A percentile compares a stretch with the other conserved stretches of the same genome.
Conservation (phyloP, 1,140 invertebrate species). For the Asobara japonica region DNA sequence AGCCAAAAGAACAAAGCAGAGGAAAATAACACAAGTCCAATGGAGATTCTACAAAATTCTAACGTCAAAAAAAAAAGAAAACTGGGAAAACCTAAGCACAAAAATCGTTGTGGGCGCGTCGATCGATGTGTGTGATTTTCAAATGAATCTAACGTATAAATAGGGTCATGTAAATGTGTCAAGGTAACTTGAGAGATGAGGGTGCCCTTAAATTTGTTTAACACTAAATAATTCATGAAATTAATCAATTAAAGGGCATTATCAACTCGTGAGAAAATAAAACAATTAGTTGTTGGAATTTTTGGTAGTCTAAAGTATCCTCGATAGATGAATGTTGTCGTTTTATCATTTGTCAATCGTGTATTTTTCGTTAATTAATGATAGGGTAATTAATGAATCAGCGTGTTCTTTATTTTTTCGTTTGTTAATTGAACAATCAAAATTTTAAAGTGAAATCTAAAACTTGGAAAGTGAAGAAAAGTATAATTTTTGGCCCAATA, state of each 20-base stretch:
- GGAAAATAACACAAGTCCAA: background rate
- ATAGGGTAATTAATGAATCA: constrained; percentile 15
- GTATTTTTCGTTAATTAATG: constrained; percentile 23
- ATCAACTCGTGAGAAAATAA: background rate
- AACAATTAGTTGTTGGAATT: constrained; percentile 65
- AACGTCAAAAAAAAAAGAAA: background rate
- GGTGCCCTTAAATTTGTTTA: background rate
- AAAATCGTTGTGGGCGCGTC: background rate
- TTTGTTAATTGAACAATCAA: background rate
- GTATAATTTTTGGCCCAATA: too few relatives aligned
- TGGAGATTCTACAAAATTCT: too few relatives aligned
- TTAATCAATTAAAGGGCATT: background rate
- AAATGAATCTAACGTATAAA: background rate
- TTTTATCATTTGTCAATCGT: constrained; percentile 47
- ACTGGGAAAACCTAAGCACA: background rate
- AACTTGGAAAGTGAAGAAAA: background rate
- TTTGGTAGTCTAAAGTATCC: constrained; percentile 63
- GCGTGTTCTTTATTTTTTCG: constrained; percentile 22
- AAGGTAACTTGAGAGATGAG: background rate
- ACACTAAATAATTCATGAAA: background rate
- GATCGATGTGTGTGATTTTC: constrained; percentile 3
- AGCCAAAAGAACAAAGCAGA: background rate
- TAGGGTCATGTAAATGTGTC: constrained; percentile 10
- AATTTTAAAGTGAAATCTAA: too few relatives aligned
- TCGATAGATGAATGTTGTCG: constrained; percentile 63